Evolutionary conservation across 2,797 vertebrate species (phyloP), one percentile per base, ranked within the genome.

Genomic region (Chaunax sp.): DNA sequence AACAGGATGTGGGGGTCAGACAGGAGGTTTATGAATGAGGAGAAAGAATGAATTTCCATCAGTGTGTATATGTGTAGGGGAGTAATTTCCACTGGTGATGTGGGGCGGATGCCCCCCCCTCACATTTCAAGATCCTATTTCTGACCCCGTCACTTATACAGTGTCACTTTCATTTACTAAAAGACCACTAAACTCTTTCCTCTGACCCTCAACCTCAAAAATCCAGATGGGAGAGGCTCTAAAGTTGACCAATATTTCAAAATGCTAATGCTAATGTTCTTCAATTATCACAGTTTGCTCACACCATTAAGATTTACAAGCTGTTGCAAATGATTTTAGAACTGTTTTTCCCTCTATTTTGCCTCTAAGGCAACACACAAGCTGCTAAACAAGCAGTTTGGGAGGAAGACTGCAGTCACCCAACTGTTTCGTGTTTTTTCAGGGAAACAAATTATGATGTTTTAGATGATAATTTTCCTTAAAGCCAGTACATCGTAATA

Each of bases 1-100:
- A 65, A 49, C 40, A 53, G 64, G 26, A 71, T 73, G 62, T 35
- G 6, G 13, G 16, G 41, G 65, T 71, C 51, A 63, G 40, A 58
- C 30, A 43, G 6, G 20, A 56, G 64, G 55, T 79, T 77, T 62
- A 65, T 78, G 50, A 72, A 53, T 11, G 25, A 66, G n/a, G 28
- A 23, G 23, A 23, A 35, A 45, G 52, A 59, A 46, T 33, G n/a
- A 52, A 51, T 18, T 35, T 57, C 22, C 47, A 8, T 41, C n/a
- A 15, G 33, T 64, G 43, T 64, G 50, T 57, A 2, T 61, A 1
- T 50, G 43, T 56, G 50, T 69, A 1, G 25, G 41, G 9, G 22
- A 7, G 35, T 38, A 0, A 19, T 38, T 60, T 23, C 20, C 15
- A 18, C 19, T 44, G 53, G 15, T 2, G 23, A 58, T 43, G 25